Evolutionary conservation across 2,797 vertebrate genomes (phyloP).

Genomic region (Dendrocincla tyrannina): DNA sequence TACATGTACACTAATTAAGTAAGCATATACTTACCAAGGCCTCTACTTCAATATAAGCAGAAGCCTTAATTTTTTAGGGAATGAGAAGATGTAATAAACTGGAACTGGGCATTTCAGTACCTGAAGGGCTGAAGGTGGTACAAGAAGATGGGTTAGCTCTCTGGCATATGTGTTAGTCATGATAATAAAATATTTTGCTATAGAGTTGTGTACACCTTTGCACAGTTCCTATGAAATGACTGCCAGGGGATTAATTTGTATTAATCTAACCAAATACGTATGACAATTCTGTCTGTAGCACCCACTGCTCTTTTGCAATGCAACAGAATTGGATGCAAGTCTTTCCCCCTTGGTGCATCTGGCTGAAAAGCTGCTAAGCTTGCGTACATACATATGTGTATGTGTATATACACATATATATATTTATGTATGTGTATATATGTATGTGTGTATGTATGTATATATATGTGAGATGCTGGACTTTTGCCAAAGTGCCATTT

Average conservation of each 20-base stretch:
- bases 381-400: rapidly evolving
- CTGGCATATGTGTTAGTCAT: background rate
- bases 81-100: background rate
- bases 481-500: background rate
- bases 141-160: background rate
- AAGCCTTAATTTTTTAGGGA: background rate
- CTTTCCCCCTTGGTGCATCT: background rate
- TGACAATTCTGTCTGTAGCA: background rate
- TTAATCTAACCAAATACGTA: background rate
- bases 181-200: background rate
- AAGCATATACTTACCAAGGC: background rate
- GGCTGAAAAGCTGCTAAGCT: background rate
- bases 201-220: background rate
- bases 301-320: background rate
- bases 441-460: rapidly evolving
- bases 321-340: background rate
- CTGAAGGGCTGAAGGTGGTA: background rate
- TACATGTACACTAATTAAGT: background rate
- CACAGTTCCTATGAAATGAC: background rate
- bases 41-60: background rate
- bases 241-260: background rate
- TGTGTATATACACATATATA: no score
- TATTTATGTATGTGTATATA: rapidly evolving
- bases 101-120: background rate
- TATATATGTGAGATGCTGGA: background rate